Percentiles rank a stretch among this genome's conserved stretches.
These are phyloP conservation scores for Myripristis murdjan DNA, from an alignment of 2,797 vertebrate species.

Conservation along the genomic window DNA sequence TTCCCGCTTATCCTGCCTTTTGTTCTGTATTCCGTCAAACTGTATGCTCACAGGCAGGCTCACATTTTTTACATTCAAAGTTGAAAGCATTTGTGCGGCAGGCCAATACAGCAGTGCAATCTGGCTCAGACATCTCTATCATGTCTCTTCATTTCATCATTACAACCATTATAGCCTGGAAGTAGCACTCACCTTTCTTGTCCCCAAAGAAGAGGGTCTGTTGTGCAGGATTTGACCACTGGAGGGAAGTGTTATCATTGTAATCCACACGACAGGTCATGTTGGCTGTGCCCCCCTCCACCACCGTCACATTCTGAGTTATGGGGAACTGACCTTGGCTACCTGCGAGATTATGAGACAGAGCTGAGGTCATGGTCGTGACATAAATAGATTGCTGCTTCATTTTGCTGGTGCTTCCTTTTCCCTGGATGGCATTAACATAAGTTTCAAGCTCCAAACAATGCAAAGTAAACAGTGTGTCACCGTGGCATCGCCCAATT, in stretches of 20 bases:
- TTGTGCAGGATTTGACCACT: slow-evolving; percentile 99
- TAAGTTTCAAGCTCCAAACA: slow-evolving; percentile 35
- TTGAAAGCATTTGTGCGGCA: slow-evolving; percentile 51
- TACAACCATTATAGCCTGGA: slow-evolving; percentile 27
- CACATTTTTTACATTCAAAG: slow-evolving; percentile 40
- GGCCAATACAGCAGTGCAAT: slow-evolving; percentile 47
- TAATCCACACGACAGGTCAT: slow-evolving; percentile 99
- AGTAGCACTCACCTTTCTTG: slow-evolving; percentile 94
- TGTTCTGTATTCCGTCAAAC: slow-evolving; percentile 39
- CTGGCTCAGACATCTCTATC: slow-evolving; percentile 56
- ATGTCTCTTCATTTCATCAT: slow-evolving; percentile 54
- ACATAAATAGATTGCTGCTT: slow-evolving; percentile 38
- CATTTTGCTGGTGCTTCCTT: slow-evolving; percentile 17
- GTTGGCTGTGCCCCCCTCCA: slow-evolving; percentile 95
- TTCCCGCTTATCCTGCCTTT: slow-evolving; percentile 34
- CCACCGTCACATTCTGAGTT: slow-evolving; percentile 97
- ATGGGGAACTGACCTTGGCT: slow-evolving; percentile 93
- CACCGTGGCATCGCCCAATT: slow-evolving; percentile 14
- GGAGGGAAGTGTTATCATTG: slow-evolving; percentile 99
- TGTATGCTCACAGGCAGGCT: slow-evolving; percentile 24
- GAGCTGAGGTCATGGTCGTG: slow-evolving; percentile 54
- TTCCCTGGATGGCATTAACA: slow-evolving; percentile 38
- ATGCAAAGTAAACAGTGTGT: slow-evolving; percentile 45
- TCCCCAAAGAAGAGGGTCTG: slow-evolving; percentile 99
- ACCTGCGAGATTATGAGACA: slow-evolving; percentile 72